Base-by-base conservation (phyloP, 2,797 vertebrate genomes). In the Cossypha polioptera region DNA sequence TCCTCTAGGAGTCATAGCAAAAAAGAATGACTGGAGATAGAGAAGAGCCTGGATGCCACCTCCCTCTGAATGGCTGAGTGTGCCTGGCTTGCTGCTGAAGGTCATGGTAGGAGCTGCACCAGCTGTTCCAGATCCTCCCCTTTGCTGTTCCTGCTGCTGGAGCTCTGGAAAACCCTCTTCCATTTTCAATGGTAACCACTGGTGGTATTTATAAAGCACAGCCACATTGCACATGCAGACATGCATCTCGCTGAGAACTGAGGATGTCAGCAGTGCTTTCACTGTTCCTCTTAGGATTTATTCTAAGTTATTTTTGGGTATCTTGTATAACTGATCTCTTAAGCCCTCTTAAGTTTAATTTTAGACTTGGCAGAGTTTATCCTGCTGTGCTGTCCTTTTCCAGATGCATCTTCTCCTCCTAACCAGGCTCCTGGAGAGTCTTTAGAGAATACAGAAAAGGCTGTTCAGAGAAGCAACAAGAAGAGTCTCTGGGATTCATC, bases 291-390 rank as follows among this genome's bases (percentile, higher is more conserved):
- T 91, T 72, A 92, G 95, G 96, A 95, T 96, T 96, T 96, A 95
- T 95, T 95, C 93, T 92, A 93, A 93, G 94, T 96, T 96, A 96
- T 96, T 96, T 96, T 95, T 78, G 96, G 91, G 51, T 95, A 96
- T 96, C 96, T 96, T 96, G 96, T 96, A 96, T 96, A 96, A 96
- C 96, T 81, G 94, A 95, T 96, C 95, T 96, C 88, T 96, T 96
- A 96, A 96, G 94, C 96, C 94, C 95, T 96, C 96, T 96, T 96
- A 96, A 91, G 96, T 92, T 96, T 96, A 96, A 96, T 95, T 96
- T 96, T 96, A 96, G 96, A 95, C 85, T 95, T 96, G 95, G 95
- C 95, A 96, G 95, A 95, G 93, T 96, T 96, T 96, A 95, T 90
- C 95, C 96, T 96, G 95, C 94, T 96, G 95, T 95, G 93, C 93